phyloP scores from a whole-genome alignment of 1,140 invertebrate genomes.

The Globodera ellingtonae region DNA sequence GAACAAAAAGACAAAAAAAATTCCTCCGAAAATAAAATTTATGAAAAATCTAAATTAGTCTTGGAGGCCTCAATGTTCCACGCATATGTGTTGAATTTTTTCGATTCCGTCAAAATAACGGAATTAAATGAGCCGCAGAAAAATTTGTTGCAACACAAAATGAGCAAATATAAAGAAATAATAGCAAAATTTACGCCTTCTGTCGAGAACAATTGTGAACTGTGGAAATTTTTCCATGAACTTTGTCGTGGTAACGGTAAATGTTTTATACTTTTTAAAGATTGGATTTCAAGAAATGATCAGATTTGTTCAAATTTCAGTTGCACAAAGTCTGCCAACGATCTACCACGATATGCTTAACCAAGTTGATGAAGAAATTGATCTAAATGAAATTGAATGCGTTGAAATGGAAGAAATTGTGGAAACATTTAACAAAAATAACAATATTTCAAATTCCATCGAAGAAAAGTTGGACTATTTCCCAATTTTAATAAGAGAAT shows the following conservation, averaged over 20 bases:
- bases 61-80: neutral
- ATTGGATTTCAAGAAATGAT: neutral
- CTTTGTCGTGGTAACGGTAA: neutral
- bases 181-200: neutral
- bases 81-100: neutral
- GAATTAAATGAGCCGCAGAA: neutral
- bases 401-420: conserved; percentile 1
- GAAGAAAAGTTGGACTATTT: neutral
- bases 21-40: neutral
- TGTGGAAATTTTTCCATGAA: neutral
- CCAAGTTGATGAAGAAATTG: conserved; percentile 6
- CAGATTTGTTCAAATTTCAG: neutral
- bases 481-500: neutral
- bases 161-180: neutral
- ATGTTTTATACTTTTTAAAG: neutral
- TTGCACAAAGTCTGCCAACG: neutral
- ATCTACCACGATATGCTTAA: neutral
- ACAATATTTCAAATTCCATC: neutral
- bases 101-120: neutral
- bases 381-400: neutral
- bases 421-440: neutral
- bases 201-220: neutral
- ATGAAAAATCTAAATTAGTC: neutral
- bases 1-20: no score
- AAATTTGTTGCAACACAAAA: neutral